phyloP scores from a whole-genome alignment of 2,113 vertebrate genomes.

The Loxodonta africana region DNA sequence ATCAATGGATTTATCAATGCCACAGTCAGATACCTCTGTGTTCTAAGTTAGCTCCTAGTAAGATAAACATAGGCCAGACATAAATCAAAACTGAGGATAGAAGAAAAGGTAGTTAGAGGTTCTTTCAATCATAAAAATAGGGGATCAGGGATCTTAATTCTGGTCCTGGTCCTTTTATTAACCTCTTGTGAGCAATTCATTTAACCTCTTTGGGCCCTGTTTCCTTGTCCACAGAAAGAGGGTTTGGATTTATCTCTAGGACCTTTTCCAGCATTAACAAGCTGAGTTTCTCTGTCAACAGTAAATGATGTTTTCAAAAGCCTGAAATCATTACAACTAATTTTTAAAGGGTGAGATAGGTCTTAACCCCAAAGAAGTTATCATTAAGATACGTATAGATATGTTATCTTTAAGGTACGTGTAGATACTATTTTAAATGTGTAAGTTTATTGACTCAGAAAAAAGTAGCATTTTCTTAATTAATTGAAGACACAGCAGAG shows the following conservation, averaged over 20 bases:
- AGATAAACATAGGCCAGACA: background rate
- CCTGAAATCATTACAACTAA: background rate
- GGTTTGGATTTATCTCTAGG: background rate
- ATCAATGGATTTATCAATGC: background rate
- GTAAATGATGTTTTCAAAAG: background rate
- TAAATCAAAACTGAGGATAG: background rate
- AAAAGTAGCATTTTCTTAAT: background rate
- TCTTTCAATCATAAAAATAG: constrained; percentile 8
- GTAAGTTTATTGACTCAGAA: background rate
- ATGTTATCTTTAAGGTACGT: background rate
- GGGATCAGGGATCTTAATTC: background rate
- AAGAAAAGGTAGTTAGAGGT: background rate
- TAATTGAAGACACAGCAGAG: background rate
- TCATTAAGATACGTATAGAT: background rate
- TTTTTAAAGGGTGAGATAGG: background rate
- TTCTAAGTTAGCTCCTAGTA: background rate
- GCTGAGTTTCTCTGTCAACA: background rate
- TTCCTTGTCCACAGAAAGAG: background rate
- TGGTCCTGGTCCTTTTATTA: background rate
- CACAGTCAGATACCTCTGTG: background rate
- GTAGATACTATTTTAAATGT: background rate
- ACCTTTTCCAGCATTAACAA: background rate
- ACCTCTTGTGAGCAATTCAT: background rate
- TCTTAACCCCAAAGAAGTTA: background rate
- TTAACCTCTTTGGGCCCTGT: background rate